Conservation (phyloP, 1,140 invertebrate species). For the Thrips palmi region DNA sequence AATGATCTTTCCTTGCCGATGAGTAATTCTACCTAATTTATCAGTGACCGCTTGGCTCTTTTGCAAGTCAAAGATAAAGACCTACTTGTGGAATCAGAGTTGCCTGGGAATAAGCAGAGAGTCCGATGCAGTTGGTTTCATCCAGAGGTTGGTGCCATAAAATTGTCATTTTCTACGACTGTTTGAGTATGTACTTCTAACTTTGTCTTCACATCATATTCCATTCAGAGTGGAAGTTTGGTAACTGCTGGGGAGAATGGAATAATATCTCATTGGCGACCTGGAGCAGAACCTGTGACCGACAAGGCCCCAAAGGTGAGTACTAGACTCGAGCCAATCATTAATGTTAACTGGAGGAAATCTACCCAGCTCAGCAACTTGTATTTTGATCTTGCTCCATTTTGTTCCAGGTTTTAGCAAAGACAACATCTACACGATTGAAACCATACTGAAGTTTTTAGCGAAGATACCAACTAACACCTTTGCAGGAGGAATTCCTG, state of each 20-base stretch:
- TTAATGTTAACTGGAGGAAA: too few species aligned
- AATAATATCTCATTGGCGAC: slow-evolving; percentile 13
- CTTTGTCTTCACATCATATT: neutral
- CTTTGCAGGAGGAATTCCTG: too few species aligned
- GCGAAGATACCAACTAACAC: too few species aligned
- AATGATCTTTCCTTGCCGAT: neutral
- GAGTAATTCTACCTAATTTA: slow-evolving; percentile 7
- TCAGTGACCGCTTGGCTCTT: neutral
- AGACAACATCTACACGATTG: too few species aligned
- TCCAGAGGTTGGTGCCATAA: slow-evolving; percentile 10
- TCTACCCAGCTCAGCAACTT: too few species aligned
- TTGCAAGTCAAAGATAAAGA: neutral
- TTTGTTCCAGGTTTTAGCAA: too few species aligned
- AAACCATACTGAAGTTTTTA: too few species aligned
- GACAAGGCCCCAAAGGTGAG: too few species aligned
- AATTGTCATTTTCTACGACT: too few species aligned
- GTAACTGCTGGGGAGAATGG: slow-evolving; percentile 14
- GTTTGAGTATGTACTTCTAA: too few species aligned
- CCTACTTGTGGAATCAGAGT: slow-evolving; percentile 6
- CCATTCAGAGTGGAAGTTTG: slow-evolving; percentile 8
- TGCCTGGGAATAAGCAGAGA: slow-evolving; percentile 15
- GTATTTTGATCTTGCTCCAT: too few species aligned
- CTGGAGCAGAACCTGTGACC: too few species aligned
- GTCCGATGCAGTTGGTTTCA: slow-evolving; percentile 16
- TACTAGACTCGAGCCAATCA: neutral